These are phyloP conservation scores for Anodontia alba DNA, from an alignment of 2,888 invertebrate genomes.

Conservation along the genomic window DNA sequence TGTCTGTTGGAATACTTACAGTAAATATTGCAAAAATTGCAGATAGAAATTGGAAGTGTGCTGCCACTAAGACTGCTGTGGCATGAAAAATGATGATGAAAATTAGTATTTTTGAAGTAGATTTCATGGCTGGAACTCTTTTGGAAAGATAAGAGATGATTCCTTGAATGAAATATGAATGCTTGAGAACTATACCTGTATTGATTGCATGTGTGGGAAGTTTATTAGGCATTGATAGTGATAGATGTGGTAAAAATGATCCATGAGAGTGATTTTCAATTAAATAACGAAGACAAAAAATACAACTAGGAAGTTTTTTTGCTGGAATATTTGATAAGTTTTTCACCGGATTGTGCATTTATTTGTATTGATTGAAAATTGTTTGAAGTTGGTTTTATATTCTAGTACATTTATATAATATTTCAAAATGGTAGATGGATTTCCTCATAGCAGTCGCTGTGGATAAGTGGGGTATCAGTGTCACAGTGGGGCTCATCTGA, in stretches of 20 bases:
- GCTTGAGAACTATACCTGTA: neutral
- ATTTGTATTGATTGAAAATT: neutral
- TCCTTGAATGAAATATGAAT: slow-evolving; percentile 4
- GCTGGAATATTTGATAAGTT: neutral
- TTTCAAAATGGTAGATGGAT: neutral
- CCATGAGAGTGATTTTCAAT: too few species aligned
- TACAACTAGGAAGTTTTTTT: too few species aligned
- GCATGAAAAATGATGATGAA: slow-evolving; percentile 11
- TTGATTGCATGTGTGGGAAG: neutral
- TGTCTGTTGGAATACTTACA: too few species aligned
- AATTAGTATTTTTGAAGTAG: slow-evolving; percentile 15
- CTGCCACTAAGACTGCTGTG: neutral
- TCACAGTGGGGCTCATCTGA: too few species aligned
- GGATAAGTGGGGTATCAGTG: too few species aligned
- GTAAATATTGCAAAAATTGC: too few species aligned
- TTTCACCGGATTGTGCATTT: neutral
- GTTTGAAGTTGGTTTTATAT: neutral
- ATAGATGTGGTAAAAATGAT: neutral
- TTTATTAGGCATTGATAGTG: neutral
- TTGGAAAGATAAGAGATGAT: neutral
- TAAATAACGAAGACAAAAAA: too few species aligned
- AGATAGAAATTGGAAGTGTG: neutral
- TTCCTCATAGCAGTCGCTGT: too few species aligned
- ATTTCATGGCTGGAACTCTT: slow-evolving; percentile 2
- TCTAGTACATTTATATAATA: neutral